A percentile compares a stretch with the other conserved stretches of the same genome.
These are phyloP conservation scores for Oreochromis spilurus DNA, from an alignment of 2,113 vertebrate genomes.

Conservation along the genomic window DNA sequence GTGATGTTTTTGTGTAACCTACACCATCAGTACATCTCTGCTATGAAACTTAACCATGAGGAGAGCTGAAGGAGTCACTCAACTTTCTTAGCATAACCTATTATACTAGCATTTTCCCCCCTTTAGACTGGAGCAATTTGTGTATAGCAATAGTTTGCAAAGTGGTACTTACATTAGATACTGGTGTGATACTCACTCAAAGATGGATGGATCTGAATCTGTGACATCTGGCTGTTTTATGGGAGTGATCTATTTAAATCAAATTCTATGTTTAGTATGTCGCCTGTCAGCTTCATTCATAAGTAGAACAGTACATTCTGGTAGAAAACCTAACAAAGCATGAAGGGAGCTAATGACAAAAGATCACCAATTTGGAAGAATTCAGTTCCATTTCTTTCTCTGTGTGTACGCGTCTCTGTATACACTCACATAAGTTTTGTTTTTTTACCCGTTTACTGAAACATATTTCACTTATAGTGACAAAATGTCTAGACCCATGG, in stretches of 20 bases:
- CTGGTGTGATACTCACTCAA: background rate
- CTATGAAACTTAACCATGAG: background rate
- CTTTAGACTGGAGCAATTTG: background rate
- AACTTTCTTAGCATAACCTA: background rate
- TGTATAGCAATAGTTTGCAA: background rate
- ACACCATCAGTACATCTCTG: background rate
- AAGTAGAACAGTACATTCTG: background rate
- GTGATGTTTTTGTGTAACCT: background rate
- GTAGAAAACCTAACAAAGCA: background rate
- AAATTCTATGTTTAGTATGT: background rate
- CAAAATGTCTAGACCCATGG: background rate
- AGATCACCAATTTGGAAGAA: background rate
- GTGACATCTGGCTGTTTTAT: background rate
- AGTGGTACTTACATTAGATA: background rate
- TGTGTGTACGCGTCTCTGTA: background rate
- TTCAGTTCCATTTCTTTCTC: background rate
- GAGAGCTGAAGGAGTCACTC: background rate
- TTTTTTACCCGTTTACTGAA: background rate
- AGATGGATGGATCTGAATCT: background rate
- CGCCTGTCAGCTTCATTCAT: background rate
- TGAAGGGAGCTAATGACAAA: background rate
- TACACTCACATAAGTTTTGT: background rate
- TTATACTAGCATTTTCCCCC: fast-evolving
- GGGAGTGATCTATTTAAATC: background rate
- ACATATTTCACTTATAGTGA: background rate